Evolutionary conservation across 1,140 invertebrate species (phyloP).

Genomic region (Drosophila fuyamai): DNA sequence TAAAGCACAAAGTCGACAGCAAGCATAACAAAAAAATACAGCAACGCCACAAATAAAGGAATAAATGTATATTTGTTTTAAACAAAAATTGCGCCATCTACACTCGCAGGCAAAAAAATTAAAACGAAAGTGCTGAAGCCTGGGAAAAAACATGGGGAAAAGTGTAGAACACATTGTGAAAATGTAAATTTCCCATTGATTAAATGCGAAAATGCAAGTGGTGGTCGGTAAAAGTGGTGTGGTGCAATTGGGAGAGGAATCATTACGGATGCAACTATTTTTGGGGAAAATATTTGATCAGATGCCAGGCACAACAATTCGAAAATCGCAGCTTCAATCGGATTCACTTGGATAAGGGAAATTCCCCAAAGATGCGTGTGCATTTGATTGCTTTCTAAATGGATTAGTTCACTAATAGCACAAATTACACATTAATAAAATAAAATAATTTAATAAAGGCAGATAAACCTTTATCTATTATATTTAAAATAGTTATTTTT

Average conservation of each 20-base stretch:
- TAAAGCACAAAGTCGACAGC: conserved; percentile 17
- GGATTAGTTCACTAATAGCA: background rate
- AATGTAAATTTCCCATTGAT: conserved; percentile 75
- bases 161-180: conserved; percentile 78
- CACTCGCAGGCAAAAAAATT: conserved; percentile 3
- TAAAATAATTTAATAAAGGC: too few relatives aligned
- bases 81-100: conserved; percentile 39
- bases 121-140: conserved; percentile 3
- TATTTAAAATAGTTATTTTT: too few relatives aligned
- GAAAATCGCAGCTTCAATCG: conserved; percentile 18
- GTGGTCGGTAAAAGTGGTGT: background rate
- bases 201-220: conserved; percentile 60
- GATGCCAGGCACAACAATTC: conserved; percentile 17
- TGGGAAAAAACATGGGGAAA: conserved; percentile 56
- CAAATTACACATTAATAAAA: too few relatives aligned
- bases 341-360: background rate
- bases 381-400: too few relatives aligned
- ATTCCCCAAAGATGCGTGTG: background rate
- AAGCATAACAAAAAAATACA: background rate
- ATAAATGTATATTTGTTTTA: conserved; percentile 67
- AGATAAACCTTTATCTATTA: too few relatives aligned
- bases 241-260: conserved; percentile 5
- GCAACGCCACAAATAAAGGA: conserved; percentile 23
- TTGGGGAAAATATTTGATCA: conserved; percentile 21
- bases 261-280: conserved; percentile 34